These are phyloP conservation scores for Meganola albula DNA, from an alignment of 2,888 invertebrate genomes.

Conservation along the genomic window DNA sequence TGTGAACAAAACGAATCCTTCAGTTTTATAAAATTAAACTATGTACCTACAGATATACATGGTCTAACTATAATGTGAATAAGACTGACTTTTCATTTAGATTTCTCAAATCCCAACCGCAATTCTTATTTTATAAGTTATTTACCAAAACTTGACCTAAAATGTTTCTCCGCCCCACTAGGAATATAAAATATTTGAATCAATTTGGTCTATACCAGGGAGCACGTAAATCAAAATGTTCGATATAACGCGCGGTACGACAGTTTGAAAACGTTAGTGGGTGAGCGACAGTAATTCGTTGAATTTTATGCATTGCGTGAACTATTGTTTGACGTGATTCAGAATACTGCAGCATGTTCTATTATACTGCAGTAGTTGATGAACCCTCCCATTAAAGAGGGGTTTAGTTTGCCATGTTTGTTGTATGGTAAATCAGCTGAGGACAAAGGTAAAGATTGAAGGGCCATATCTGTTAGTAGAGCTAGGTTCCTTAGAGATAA, in stretches of 20 bases:
- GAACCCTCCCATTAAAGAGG: no score
- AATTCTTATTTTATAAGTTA: no score
- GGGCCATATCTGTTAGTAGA: no score
- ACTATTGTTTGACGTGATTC: constrained; percentile 20
- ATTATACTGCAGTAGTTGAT: no score
- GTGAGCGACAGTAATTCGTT: constrained; percentile 25
- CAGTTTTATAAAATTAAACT: not conserved
- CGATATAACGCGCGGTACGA: no score
- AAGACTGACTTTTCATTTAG: not conserved
- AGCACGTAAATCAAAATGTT: constrained; percentile 50
- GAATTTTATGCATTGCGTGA: constrained; percentile 31
- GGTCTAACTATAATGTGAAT: not conserved
- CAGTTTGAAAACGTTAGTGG: constrained; percentile 17
- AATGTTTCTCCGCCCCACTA: no score
- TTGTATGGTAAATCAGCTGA: no score
- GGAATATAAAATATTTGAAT: constrained; percentile 34
- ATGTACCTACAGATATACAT: not conserved
- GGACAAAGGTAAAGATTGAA: no score
- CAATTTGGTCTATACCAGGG: constrained; percentile 49
- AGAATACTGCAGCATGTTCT: constrained; percentile 17
- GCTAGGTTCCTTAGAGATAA: no score
- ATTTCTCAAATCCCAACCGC: not conserved
- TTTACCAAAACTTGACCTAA: no score
- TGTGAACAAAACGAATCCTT: not conserved
- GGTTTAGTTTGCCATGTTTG: no score